Conservation (phyloP, 2,113 vertebrate genomes). For the Cyanistes caeruleus region DNA sequence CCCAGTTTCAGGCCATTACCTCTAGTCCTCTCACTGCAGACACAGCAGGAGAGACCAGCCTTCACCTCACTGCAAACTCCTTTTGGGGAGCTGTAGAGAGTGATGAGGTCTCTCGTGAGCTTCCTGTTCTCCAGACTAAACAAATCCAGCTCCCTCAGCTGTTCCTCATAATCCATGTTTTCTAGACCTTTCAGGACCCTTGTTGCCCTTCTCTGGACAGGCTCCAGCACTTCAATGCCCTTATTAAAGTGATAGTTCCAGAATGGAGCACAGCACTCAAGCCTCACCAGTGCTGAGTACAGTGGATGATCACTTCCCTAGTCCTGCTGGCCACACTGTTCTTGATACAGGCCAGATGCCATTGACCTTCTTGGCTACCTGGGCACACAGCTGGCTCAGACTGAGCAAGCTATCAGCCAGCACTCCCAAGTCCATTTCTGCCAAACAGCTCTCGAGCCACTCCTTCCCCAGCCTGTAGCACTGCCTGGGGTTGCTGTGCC, state of each 20-base stretch:
- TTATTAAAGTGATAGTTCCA: background rate
- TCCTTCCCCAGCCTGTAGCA: background rate
- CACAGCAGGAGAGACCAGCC: background rate
- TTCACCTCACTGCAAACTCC: background rate
- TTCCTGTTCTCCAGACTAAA: background rate
- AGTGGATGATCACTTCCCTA: background rate
- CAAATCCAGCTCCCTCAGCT: background rate
- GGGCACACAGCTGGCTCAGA: background rate
- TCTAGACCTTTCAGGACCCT: background rate
- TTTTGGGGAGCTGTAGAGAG: background rate
- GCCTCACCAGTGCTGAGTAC: background rate
- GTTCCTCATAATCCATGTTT: background rate
- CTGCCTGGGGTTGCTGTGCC: background rate
- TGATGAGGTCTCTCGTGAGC: background rate
- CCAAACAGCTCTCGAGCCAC: background rate
- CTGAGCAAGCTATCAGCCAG: background rate
- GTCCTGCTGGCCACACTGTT: background rate
- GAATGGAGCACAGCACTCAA: accelerated
- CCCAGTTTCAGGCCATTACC: background rate
- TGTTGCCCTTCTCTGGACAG: background rate
- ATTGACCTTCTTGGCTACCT: background rate
- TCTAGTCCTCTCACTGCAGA: background rate
- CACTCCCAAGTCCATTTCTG: background rate
- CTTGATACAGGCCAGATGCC: background rate
- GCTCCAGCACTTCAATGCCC: background rate